Base-by-base conservation (phyloP, 2,797 vertebrate species). In the Dicrostonyx torquatus region DNA sequence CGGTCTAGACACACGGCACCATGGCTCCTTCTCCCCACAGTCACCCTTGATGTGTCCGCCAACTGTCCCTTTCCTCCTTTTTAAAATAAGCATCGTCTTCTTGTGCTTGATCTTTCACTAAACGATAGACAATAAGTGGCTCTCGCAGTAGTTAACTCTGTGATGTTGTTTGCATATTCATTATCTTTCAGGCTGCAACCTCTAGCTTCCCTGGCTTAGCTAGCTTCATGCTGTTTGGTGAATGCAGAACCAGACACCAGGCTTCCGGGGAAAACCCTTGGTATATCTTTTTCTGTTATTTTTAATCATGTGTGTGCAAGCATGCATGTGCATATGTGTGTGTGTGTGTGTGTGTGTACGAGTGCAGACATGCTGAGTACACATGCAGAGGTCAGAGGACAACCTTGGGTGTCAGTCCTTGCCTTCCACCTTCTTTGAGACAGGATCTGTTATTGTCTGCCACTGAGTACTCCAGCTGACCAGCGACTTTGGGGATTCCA, bases 201-300 rank as follows among this genome's bases (percentile, higher is more conserved):
- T 58, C 84, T 84, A 45, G 70, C 50, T 70, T 50, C 86, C 43
- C 48, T 29, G 80, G 77, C 68, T 95, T 87, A 92, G 76, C 79
- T 94, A 80, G 45, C 58, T 94, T 48, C 88, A 73, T 62, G 60
- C 87, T 94, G 26, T 31, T n/a, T 73, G 70, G 40, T 62, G 84
- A 95, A 95, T 96, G 95, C 90, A 75, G 79, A 91, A 77, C 29
- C 26, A 70, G 84, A 62, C 80, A 91, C 29, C 72, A 43, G 20
- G 12, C 40, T 96, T 94, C 79, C 45, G 76, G 77, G 34, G 70
- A 18, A 75, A 73, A 15, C 26, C n/a, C 17, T 84, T 43, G 6
- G 48, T 48, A n/a, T 70, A 48, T 13, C 48, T 31, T n/a, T 22
- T 70, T 68, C 18, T 29, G 20, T 55, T 73, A 72, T 37, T 55